Evolutionary conservation across 2,888 invertebrate species (phyloP).

Genomic region (Mesorhabditis spiculigera): DNA sequence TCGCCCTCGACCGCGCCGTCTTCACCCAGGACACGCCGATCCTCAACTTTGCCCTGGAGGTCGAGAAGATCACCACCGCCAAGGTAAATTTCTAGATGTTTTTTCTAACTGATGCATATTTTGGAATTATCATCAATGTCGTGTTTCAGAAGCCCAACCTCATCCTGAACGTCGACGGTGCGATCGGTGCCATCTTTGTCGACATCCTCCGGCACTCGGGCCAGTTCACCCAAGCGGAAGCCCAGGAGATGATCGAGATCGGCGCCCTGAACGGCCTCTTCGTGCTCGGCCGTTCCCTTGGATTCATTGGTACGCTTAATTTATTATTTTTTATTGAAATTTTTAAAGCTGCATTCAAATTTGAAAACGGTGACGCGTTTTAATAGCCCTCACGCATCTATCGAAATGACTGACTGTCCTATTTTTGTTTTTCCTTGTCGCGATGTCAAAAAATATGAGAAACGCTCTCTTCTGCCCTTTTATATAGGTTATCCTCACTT

Average conservation of each 20-base stretch:
- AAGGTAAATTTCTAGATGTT: conserved; percentile 65
- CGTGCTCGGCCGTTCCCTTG: conserved; percentile 94
- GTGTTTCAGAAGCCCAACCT: conserved; percentile 83
- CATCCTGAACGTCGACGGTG: conserved; percentile 96
- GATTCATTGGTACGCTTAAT: conserved; percentile 77
- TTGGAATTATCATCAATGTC: too few relatives aligned
- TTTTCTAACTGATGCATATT: too few relatives aligned
- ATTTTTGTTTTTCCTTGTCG: too few relatives aligned
- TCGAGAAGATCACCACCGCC: conserved; percentile 95
- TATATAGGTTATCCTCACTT: too few relatives aligned
- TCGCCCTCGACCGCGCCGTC: conserved; percentile 81
- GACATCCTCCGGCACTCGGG: conserved; percentile 80
- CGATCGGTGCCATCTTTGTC: conserved; percentile 94
- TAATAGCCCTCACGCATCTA: background rate
- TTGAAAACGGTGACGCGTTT: background rate
- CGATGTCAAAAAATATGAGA: too few relatives aligned
- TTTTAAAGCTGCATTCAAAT: too few relatives aligned
- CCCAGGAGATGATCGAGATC: conserved; percentile 92
- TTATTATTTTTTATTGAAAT: too few relatives aligned
- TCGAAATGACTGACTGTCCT: too few relatives aligned
- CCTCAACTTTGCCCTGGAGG: conserved; percentile 90
- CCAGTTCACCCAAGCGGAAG: conserved; percentile 74
- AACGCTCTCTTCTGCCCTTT: too few relatives aligned
- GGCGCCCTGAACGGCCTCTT: conserved; percentile 97
- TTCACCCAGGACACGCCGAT: conserved; percentile 78